Percentiles rank a stretch among this genome's conserved stretches.
phyloP scores from a whole-genome alignment of 1,140 invertebrate species.

The Archivesica marissinica region DNA sequence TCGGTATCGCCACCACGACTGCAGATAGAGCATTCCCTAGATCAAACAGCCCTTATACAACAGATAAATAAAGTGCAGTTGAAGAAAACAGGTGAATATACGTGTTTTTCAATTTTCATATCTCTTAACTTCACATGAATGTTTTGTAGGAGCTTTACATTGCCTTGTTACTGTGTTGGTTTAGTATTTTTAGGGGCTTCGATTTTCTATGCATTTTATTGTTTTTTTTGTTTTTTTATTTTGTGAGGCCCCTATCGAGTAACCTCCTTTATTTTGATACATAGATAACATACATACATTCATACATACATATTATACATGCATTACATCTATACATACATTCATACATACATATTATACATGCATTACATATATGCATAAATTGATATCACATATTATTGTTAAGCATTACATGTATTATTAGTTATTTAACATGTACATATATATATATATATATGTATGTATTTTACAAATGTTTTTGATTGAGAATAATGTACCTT shows the following conservation, averaged over 20 bases:
- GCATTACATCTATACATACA: neutral
- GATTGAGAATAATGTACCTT: no score
- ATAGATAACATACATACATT: neutral
- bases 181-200: no score
- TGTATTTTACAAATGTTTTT: no score
- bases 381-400: no score
- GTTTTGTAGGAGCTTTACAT: no score
- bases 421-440: no score
- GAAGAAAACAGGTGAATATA: slow-evolving; percentile 59
- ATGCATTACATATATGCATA: no score
- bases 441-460: no score
- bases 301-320: neutral
- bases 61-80: slow-evolving; percentile 50
- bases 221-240: neutral
- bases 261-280: neutral
- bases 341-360: neutral
- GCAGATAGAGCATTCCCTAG: neutral
- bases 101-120: no score
- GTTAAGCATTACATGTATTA: no score
- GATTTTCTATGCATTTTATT: neutral
- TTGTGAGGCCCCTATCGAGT: neutral
- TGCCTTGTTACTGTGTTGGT: no score
- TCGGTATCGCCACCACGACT: neutral
- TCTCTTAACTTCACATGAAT: no score
- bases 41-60: slow-evolving; percentile 17